Conservation (phyloP, 2,113 vertebrate genomes). For the Ornithorhynchus anatinus region DNA sequence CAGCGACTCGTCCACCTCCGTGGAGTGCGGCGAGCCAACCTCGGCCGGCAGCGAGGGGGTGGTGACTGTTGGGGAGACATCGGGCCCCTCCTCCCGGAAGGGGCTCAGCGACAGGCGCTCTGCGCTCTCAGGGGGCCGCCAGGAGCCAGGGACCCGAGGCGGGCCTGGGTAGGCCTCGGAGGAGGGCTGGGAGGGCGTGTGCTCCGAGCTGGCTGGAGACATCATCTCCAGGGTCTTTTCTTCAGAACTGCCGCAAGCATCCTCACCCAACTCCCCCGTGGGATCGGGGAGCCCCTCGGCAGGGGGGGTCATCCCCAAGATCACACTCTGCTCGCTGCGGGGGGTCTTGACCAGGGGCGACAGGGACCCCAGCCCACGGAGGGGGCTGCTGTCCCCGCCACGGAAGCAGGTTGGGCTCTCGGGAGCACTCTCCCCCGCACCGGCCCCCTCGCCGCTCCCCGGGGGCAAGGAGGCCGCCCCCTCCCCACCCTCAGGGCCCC, state of each 20-base stretch:
- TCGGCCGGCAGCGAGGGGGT: slow-evolving; percentile 86
- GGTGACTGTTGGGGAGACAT: slow-evolving; percentile 80
- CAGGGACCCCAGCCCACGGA: slow-evolving; percentile 59
- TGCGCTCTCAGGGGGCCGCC: slow-evolving; percentile 25
- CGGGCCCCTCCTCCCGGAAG: slow-evolving; percentile 72
- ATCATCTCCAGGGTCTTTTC: slow-evolving; percentile 80
- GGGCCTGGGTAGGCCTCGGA: neutral
- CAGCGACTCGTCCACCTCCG: slow-evolving; percentile 87
- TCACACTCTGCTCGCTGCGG: slow-evolving; percentile 71
- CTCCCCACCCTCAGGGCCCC: slow-evolving; percentile 44
- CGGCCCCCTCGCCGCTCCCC: slow-evolving; percentile 5
- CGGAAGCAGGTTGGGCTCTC: slow-evolving; percentile 70
- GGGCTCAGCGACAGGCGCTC: slow-evolving; percentile 78
- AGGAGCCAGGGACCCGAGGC: slow-evolving; percentile 14
- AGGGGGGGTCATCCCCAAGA: slow-evolving; percentile 75
- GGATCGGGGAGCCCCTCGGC: slow-evolving; percentile 46
- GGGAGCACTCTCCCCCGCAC: slow-evolving; percentile 11
- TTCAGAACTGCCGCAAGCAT: slow-evolving; percentile 71
- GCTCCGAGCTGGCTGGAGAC: slow-evolving; percentile 67
- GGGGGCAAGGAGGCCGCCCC: neutral
- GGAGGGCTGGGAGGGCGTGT: slow-evolving; percentile 80
- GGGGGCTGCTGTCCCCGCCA: slow-evolving; percentile 54
- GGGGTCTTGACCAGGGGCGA: slow-evolving; percentile 74
- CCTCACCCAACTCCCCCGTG: slow-evolving; percentile 49
- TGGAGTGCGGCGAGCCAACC: slow-evolving; percentile 86